Evolutionary conservation across 2,113 vertebrate genomes (phyloP).

Genomic region (Neogale vison): DNA sequence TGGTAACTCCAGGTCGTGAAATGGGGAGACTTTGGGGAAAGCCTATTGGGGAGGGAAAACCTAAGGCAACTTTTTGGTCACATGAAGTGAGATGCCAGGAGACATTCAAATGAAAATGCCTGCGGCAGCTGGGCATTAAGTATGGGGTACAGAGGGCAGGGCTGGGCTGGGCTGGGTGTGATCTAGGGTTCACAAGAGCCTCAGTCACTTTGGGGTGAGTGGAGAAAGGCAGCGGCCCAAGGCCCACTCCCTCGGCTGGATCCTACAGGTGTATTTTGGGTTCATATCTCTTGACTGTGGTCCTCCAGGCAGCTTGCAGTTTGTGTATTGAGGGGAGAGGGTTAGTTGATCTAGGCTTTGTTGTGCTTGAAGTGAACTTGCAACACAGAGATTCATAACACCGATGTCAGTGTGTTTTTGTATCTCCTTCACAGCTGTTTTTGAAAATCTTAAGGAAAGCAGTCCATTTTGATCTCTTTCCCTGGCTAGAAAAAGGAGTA

Average conservation of each 20-base stretch:
- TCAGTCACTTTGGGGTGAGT: background rate
- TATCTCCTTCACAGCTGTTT: background rate
- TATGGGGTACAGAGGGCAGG: background rate
- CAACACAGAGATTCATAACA: background rate
- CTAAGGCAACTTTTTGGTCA: background rate
- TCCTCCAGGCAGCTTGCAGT: background rate
- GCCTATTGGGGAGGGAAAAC: background rate
- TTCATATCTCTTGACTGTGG: background rate
- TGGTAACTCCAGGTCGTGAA: background rate
- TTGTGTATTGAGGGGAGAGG: background rate
- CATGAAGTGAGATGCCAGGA: background rate
- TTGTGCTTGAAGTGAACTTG: background rate
- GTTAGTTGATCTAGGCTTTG: background rate
- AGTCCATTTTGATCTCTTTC: background rate
- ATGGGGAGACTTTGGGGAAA: background rate
- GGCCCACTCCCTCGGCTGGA: background rate
- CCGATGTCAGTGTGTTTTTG: background rate
- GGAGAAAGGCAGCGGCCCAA: background rate
- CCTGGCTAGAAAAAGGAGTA: background rate
- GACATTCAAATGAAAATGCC: background rate
- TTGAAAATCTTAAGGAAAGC: background rate
- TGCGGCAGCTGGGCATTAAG: rapidly evolving
- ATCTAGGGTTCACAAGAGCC: background rate
- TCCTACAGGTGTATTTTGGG: background rate
- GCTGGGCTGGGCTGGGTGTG: background rate